These are phyloP conservation scores for Schizaphis graminum DNA, from an alignment of 2,888 invertebrate genomes.

Conservation along the genomic window DNA sequence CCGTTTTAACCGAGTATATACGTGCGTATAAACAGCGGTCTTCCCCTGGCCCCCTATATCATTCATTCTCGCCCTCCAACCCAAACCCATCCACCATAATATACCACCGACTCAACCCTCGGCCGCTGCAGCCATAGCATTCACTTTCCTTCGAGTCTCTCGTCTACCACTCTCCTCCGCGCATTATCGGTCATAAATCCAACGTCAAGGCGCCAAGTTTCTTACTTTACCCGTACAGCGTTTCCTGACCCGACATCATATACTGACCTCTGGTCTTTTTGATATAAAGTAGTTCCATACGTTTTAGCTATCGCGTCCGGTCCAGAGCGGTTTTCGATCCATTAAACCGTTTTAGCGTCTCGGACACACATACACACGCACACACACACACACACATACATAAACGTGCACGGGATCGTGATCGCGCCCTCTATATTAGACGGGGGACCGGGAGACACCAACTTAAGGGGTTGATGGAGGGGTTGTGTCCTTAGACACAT, in stretches of 20 bases:
- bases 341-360: constrained; percentile 65
- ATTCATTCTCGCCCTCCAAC: not conserved
- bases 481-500: not conserved
- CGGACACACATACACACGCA: not conserved
- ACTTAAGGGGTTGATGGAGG: constrained; percentile 39
- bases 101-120: not conserved
- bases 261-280: constrained; percentile 61
- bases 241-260: constrained; percentile 62
- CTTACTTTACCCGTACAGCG: constrained; percentile 59
- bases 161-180: not conserved
- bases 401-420: not conserved
- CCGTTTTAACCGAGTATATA: not conserved
- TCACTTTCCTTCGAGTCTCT: not conserved
- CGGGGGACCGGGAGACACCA: not conserved
- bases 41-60: not conserved
- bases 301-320: constrained; percentile 60
- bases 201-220: constrained; percentile 62
- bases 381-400: not conserved
- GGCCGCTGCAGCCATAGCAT: not conserved
- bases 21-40: not conserved
- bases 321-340: constrained; percentile 65
- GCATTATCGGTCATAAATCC: constrained; percentile 53
- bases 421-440: not conserved
- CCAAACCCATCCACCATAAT: not conserved
- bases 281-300: constrained; percentile 55